Evolutionary conservation across 2,113 vertebrate species (phyloP).

Genomic region (Entosphenus tridentatus): DNA sequence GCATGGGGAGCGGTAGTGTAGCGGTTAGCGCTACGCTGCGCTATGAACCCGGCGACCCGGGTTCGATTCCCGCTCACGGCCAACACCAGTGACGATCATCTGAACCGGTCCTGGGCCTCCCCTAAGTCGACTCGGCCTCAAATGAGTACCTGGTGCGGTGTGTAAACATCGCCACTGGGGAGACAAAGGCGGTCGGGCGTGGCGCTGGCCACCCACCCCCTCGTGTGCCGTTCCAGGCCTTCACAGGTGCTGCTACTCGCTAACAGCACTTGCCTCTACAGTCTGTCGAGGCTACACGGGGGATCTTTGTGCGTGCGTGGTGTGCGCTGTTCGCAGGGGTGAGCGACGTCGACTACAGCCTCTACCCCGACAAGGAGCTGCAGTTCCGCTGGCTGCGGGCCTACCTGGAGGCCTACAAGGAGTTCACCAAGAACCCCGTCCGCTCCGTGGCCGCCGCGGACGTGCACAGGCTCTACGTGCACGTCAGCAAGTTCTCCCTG

Average conservation of each 20-base stretch:
- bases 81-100: not conserved
- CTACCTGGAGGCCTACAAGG: slow-evolving; percentile 62
- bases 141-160: too few species aligned
- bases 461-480: slow-evolving; percentile 60
- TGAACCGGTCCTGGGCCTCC: not conserved
- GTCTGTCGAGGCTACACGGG: slow-evolving; percentile 6
- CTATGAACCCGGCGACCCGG: not conserved
- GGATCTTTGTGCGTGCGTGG: not conserved
- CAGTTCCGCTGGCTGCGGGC: slow-evolving; percentile 60
- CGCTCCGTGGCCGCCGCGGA: slow-evolving; percentile 32
- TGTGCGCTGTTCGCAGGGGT: slow-evolving; percentile 26
- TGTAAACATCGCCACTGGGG: too few species aligned
- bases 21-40: not conserved
- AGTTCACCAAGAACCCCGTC: slow-evolving; percentile 24
- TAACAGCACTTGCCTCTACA: not conserved
- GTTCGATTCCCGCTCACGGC: not conserved
- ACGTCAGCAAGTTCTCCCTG: slow-evolving; percentile 92
- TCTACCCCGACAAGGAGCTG: slow-evolving; percentile 42
- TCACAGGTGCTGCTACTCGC: not conserved
- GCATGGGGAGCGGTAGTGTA: not conserved
- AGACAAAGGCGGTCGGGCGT: not conserved
- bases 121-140: not conserved
- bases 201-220: slow-evolving; percentile 2
- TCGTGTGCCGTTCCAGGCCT: slow-evolving; percentile 1
- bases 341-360: slow-evolving; percentile 48